A percentile compares a stretch with the other conserved stretches of the same genome.
These are phyloP conservation scores for Centrocercus urophasianus DNA, from an alignment of 2,113 vertebrate species.

Conservation along the genomic window DNA sequence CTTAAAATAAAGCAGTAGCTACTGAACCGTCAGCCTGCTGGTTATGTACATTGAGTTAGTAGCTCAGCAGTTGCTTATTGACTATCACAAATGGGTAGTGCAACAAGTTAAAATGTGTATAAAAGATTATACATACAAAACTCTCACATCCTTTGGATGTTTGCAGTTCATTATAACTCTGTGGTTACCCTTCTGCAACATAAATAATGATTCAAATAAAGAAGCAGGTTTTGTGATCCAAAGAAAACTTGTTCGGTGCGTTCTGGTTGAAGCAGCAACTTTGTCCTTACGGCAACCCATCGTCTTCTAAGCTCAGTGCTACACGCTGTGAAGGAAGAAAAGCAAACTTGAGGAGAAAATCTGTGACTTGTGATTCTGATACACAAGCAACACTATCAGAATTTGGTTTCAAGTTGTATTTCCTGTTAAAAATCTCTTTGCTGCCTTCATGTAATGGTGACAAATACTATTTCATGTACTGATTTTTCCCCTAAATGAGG, in stretches of 20 bases:
- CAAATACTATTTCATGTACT: not conserved
- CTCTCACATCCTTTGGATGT: slow-evolving; percentile 89
- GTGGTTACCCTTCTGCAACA: slow-evolving; percentile 86
- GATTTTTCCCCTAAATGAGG: not conserved
- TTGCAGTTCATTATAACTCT: slow-evolving; percentile 85
- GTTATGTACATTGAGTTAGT: slow-evolving; percentile 80
- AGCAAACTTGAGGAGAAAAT: not conserved
- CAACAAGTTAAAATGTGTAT: slow-evolving; percentile 87
- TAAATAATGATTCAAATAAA: slow-evolving; percentile 74
- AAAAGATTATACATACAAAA: slow-evolving; percentile 90
- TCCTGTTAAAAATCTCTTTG: not conserved
- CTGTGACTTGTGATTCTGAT: not conserved
- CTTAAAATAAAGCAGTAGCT: slow-evolving; percentile 77
- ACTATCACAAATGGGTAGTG: slow-evolving; percentile 82
- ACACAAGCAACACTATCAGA: not conserved
- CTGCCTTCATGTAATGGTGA: not conserved
- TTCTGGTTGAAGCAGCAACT: slow-evolving; percentile 41
- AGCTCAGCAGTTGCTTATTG: slow-evolving; percentile 77
- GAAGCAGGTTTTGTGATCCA: slow-evolving; percentile 39
- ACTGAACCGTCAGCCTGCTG: slow-evolving; percentile 72
- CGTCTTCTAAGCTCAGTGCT: slow-evolving; percentile 95
- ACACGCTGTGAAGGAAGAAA: slow-evolving; percentile 87
- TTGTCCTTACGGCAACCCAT: slow-evolving; percentile 91
- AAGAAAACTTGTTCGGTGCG: slow-evolving; percentile 53
- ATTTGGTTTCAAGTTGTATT: not conserved